Conservation (phyloP, 2,113 vertebrate species). For the Sander vitreus region DNA sequence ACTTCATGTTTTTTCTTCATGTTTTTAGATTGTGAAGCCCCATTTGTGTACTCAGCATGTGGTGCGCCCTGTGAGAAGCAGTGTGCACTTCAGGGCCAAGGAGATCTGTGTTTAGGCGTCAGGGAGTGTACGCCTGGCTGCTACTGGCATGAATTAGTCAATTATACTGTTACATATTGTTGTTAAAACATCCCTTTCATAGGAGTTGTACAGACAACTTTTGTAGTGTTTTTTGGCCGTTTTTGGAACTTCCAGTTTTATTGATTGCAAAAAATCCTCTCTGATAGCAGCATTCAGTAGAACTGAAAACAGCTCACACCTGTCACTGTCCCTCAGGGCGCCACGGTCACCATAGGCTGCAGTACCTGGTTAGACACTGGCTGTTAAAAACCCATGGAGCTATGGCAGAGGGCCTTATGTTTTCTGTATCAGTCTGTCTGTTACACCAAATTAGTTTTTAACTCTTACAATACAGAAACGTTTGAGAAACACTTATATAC, state of each 20-base stretch:
- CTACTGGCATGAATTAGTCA: slow-evolving; percentile 82
- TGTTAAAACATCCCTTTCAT: slow-evolving; percentile 28
- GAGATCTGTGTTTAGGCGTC: slow-evolving; percentile 76
- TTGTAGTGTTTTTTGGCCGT: slow-evolving; percentile 32
- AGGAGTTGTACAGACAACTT: slow-evolving; percentile 70
- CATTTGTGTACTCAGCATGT: slow-evolving; percentile 86
- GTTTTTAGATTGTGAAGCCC: slow-evolving; percentile 79
- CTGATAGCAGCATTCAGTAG: background rate
- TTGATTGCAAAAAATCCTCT: slow-evolving; percentile 28
- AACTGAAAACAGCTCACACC: slow-evolving; percentile 35
- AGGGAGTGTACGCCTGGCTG: slow-evolving; percentile 87
- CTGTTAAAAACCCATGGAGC: background rate
- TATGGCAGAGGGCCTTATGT: background rate
- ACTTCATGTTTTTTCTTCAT: background rate
- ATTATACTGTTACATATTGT: too few relatives aligned
- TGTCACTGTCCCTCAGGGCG: slow-evolving; percentile 79
- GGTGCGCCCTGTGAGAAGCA: slow-evolving; percentile 86
- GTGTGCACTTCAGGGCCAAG: slow-evolving; percentile 80
- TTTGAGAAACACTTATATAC: background rate
- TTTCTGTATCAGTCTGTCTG: background rate
- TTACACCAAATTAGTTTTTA: background rate
- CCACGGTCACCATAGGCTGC: slow-evolving; percentile 83
- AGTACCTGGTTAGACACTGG: slow-evolving; percentile 87
- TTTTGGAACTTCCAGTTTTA: slow-evolving; percentile 33
- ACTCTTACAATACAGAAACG: background rate